phyloP scores from a whole-genome alignment of 2,113 vertebrate genomes.

The Limnothrissa miodon region DNA sequence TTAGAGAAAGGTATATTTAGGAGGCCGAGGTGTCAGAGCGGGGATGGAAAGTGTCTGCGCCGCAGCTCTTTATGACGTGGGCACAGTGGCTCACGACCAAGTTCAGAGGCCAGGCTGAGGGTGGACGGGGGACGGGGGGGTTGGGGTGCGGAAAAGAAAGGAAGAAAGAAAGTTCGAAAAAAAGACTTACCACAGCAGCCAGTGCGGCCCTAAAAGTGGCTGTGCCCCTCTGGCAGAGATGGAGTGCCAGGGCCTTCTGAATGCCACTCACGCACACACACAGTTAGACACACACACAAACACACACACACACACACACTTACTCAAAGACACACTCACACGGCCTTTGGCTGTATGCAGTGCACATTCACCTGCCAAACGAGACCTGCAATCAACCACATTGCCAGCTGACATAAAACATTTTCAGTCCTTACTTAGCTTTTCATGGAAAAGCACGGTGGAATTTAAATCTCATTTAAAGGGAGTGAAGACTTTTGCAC shows the following conservation, averaged over 20 bases:
- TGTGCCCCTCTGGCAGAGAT: conserved; percentile 35
- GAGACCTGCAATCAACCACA: conserved; percentile 29
- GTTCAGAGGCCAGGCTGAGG: conserved; percentile 56
- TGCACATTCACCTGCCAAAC: conserved; percentile 31
- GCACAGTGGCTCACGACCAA: conserved; percentile 75
- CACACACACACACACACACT: conserved; percentile 21
- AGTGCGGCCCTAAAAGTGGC: conserved; percentile 56
- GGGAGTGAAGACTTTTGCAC: not conserved
- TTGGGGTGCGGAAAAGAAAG: conserved; percentile 6
- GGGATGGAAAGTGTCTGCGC: conserved; percentile 59
- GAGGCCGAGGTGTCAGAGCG: conserved; percentile 81
- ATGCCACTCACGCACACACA: not conserved
- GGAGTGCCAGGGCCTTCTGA: not conserved
- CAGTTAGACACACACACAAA: not conserved
- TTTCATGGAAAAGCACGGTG: conserved; percentile 28
- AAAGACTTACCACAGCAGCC: conserved; percentile 37
- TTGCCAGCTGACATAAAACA: conserved; percentile 39
- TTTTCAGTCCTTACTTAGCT: conserved; percentile 36
- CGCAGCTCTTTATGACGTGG: conserved; percentile 71
- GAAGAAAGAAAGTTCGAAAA: conserved; percentile 50
- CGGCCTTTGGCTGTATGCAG: conserved; percentile 22
- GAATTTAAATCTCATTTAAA: conserved; percentile 28
- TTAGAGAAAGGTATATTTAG: conserved; percentile 88
- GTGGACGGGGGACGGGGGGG: conserved; percentile 40
- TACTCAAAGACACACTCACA: conserved; percentile 23